phyloP scores from a whole-genome alignment of 2,888 invertebrate species.

The Xylophagus ater region DNA sequence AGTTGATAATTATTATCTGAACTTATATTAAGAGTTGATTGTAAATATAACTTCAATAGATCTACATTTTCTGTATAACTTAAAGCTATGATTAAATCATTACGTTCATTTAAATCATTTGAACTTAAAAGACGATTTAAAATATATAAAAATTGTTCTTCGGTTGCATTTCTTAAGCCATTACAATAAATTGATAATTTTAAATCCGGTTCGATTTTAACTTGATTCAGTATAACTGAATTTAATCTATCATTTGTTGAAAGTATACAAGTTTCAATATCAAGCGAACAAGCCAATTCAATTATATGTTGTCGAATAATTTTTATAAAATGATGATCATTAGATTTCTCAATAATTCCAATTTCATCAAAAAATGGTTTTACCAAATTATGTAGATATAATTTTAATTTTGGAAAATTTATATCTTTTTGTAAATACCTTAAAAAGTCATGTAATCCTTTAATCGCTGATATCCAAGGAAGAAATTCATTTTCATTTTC shows the following conservation, averaged over 20 bases:
- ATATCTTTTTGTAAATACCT: slow-evolving; percentile 27
- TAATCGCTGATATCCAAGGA: slow-evolving; percentile 30
- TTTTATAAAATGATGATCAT: slow-evolving; percentile 30
- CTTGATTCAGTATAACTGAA: slow-evolving; percentile 20
- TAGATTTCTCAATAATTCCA: slow-evolving; percentile 27
- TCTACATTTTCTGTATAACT: slow-evolving; percentile 50
- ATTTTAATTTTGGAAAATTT: slow-evolving; percentile 23
- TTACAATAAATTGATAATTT: slow-evolving; percentile 34
- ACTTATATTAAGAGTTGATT: slow-evolving; percentile 25
- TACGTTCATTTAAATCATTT: slow-evolving; percentile 48
- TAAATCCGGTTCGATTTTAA: slow-evolving; percentile 30
- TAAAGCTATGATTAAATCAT: slow-evolving; percentile 48
- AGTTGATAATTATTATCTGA: slow-evolving; percentile 20
- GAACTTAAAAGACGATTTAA: slow-evolving; percentile 44
- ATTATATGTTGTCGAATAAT: slow-evolving; percentile 28
- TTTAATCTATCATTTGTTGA: slow-evolving; percentile 28
- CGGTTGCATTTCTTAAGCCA: slow-evolving; percentile 32
- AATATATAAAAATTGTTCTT: slow-evolving; percentile 51
- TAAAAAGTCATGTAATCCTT: slow-evolving; percentile 24
- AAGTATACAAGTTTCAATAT: slow-evolving; percentile 25
- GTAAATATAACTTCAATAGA: slow-evolving; percentile 43
- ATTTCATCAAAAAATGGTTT: slow-evolving; percentile 27
- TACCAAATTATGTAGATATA: slow-evolving; percentile 25
- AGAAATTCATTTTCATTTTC: slow-evolving; percentile 31
- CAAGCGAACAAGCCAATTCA: slow-evolving; percentile 31